Evolutionary conservation across 2,888 invertebrate species (phyloP).

Genomic region (Salpingus planirostris): DNA sequence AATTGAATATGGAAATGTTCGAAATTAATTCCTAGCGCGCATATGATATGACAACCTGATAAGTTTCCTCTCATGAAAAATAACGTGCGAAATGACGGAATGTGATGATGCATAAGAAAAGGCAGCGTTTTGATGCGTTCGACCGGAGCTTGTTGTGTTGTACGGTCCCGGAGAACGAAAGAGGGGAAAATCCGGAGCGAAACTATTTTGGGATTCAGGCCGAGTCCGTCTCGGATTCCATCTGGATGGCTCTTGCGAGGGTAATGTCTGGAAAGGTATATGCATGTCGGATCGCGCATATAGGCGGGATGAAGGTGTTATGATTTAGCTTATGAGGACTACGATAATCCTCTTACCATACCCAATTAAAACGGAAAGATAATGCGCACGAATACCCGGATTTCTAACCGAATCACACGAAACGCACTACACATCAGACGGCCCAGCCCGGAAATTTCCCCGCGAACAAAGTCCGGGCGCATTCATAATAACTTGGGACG

Average conservation of each 20-base stretch:
- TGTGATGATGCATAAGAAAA: too few relatives aligned
- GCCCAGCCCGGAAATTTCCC: not conserved
- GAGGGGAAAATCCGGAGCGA: not conserved
- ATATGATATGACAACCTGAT: too few relatives aligned
- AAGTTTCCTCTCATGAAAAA: too few relatives aligned
- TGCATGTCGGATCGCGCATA: conserved; percentile 2
- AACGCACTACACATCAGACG: not conserved
- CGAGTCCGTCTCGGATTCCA: conserved; percentile 8
- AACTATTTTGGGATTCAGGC: conserved; percentile 5
- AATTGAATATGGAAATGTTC: too few relatives aligned
- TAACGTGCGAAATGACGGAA: too few relatives aligned
- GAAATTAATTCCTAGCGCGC: too few relatives aligned
- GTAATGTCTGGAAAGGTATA: conserved; percentile 10
- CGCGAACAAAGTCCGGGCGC: not conserved
- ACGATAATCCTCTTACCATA: conserved; percentile 15
- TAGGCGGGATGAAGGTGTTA: conserved; percentile 13
- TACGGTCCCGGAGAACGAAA: not conserved
- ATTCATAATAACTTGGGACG: too few relatives aligned
- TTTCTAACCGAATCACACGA: not conserved
- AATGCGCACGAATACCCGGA: conserved; percentile 2
- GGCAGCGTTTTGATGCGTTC: not conserved
- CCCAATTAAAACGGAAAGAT: conserved; percentile 16
- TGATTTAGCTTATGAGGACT: conserved; percentile 13
- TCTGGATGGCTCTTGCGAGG: conserved; percentile 9
- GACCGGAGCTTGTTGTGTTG: not conserved